These are phyloP conservation scores for Drosophila funebris DNA, from an alignment of 1,140 invertebrate genomes.

Conservation along the genomic window DNA sequence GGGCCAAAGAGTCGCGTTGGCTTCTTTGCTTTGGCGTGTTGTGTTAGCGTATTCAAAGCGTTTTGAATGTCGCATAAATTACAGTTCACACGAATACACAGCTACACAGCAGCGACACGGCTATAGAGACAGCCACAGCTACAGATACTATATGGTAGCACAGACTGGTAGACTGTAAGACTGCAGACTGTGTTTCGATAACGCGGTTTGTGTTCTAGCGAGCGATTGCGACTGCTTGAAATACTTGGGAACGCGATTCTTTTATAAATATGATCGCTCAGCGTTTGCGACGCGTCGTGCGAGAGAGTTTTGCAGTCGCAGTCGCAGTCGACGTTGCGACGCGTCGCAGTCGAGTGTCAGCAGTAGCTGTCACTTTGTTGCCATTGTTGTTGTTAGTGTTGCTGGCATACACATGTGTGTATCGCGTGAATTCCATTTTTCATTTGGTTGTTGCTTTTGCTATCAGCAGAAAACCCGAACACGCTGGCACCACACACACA, in stretches of 20 bases:
- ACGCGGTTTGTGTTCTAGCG: constrained; percentile 59
- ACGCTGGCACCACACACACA: constrained; percentile 49
- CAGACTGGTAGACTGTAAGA: neutral
- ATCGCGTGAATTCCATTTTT: constrained; percentile 72
- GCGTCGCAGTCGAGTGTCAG: constrained; percentile 16
- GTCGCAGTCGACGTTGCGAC: neutral
- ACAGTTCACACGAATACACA: constrained; percentile 27
- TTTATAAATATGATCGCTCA: constrained; percentile 77
- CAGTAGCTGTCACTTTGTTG: constrained; percentile 19
- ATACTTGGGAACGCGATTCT: constrained; percentile 65
- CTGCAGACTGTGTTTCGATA: no score
- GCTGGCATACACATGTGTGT: constrained; percentile 61
- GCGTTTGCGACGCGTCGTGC: neutral
- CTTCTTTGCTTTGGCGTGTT: constrained; percentile 3
- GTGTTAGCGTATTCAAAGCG: constrained; percentile 17
- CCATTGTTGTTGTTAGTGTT: constrained; percentile 11
- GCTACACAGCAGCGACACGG: neutral
- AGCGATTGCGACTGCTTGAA: constrained; percentile 77
- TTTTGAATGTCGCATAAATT: constrained; percentile 31
- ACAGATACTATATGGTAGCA: constrained; percentile 23
- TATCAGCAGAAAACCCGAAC: constrained; percentile 70
- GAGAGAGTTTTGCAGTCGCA: constrained; percentile 32
- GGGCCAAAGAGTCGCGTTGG: constrained; percentile 25
- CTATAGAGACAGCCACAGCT: constrained; percentile 16
- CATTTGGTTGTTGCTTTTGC: constrained; percentile 44